phyloP scores from a whole-genome alignment of 2,113 vertebrate species.

The Dicerorhinus sumatrensis region DNA sequence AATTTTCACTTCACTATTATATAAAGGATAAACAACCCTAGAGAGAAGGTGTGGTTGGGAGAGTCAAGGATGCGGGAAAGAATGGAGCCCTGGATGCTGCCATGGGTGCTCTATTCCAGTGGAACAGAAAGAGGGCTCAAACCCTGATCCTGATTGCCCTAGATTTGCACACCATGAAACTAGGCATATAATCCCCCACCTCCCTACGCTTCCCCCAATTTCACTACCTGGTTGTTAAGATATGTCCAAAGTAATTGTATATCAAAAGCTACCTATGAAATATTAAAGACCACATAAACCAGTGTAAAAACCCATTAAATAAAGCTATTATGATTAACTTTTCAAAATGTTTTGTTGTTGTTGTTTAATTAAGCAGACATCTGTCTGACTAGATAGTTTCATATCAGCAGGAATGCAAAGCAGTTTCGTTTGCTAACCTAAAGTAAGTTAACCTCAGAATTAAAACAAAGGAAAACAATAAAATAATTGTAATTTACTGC shows the following conservation, averaged over 20 bases:
- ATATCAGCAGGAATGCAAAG: neutral
- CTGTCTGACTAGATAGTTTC: conserved; percentile 2
- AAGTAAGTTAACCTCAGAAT: neutral
- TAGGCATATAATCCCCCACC: neutral
- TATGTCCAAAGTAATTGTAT: neutral
- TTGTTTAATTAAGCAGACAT: conserved; percentile 6
- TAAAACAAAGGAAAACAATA: neutral
- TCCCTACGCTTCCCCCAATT: neutral
- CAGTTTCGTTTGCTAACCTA: neutral
- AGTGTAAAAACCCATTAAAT: neutral
- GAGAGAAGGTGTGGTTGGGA: neutral
- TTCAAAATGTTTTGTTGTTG: conserved; percentile 21
- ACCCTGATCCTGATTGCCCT: neutral
- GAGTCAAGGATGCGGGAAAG: neutral
- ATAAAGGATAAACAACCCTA: neutral
- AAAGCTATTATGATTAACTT: neutral
- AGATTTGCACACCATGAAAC: neutral
- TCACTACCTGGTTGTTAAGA: neutral
- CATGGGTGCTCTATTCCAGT: neutral
- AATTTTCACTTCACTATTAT: neutral
- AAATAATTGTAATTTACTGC: neutral
- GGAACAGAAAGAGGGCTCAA: too few relatives aligned
- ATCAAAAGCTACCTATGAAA: neutral
- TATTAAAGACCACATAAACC: neutral
- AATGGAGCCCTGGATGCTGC: rapidly evolving